Base-by-base conservation (phyloP, 2,888 invertebrate species). In the Carterocephalus palaemon region DNA sequence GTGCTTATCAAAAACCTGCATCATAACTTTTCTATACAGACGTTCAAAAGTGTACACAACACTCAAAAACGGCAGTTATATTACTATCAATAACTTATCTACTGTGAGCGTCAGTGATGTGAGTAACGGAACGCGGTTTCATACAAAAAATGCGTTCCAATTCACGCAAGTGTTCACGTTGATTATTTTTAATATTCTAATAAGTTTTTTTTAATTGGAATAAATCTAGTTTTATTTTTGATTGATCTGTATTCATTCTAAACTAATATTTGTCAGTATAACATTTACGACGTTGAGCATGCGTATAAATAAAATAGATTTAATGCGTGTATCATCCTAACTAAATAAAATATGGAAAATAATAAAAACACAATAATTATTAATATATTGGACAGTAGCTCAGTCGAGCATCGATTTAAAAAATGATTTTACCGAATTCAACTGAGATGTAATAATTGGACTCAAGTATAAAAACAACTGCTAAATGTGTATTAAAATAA, bases 91-190 rank as follows among this genome's bases (percentile, higher is more conserved):
- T 23, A 40, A 22, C 26, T 32, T 24, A 48, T 12, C 37, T 45
- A 31, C 23, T 28, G 17, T 41, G 33, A 49, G 32, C 37, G 28
- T 34, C 15, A 24, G 24, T 37, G 41, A 49, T 41, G 46, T 23
- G 16, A 12, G 13, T n/a, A 33, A 34, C 20, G 33, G 20, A 42
- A 42, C 33, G 41, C 9, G 7, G 4, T 6, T 20, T 13, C 15
- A 13, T 33, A 36, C n/a, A 16, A 26, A n/a, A 43, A 43, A 36
- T 20, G 5, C 33, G 32, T 41, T 41, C 33, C 33, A 3, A 13
- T 41, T 26, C n/a, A 33, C 41, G 24, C 2, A 20, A 34, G n/a
- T 4, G 15, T 8, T 23, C 24, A 12, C 0, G n/a, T 4, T 19
- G 32, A 32, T n/a, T n/a, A n/a, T n/a, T n/a, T n/a, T n/a, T n/a